Evolutionary conservation across 2,797 vertebrate genomes (phyloP).

Genomic region (Podargus strigoides): DNA sequence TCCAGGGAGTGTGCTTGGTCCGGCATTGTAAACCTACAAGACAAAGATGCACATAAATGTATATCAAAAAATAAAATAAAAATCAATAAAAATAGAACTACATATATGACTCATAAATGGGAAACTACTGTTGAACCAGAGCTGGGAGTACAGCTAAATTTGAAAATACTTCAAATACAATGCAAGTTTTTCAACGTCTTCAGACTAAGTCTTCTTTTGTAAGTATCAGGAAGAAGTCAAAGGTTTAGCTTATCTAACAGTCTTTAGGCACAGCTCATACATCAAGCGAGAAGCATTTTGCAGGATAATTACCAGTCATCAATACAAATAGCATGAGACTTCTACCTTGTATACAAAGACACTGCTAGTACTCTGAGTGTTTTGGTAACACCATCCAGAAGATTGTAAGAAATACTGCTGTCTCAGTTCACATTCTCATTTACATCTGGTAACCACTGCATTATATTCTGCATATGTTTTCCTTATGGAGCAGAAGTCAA

Average conservation of each 20-base stretch:
- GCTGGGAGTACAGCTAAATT: neutral
- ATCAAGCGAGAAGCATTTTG: neutral
- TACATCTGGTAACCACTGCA: neutral
- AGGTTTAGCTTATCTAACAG: neutral
- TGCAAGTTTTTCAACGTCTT: neutral
- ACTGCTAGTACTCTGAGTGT: neutral
- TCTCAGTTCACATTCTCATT: neutral
- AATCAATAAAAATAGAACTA: neutral
- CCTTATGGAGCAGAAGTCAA: neutral
- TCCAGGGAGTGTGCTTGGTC: conserved; percentile 91
- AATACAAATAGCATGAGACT: neutral
- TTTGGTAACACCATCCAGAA: neutral
- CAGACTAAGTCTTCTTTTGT: neutral
- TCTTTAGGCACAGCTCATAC: neutral
- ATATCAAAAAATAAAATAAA: neutral
- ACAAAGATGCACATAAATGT: neutral
- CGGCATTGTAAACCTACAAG: conserved; percentile 91
- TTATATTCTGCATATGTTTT: neutral
- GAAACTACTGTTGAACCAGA: neutral
- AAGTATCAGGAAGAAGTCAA: neutral
- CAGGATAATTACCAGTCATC: neutral
- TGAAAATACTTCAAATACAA: neutral
- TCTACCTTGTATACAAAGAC: neutral
- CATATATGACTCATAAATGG: neutral
- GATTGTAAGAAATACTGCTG: neutral